Percentiles rank a stretch among this genome's conserved stretches.
phyloP scores from a whole-genome alignment of 2,888 invertebrate genomes.

The Adelognathus sp. region DNA sequence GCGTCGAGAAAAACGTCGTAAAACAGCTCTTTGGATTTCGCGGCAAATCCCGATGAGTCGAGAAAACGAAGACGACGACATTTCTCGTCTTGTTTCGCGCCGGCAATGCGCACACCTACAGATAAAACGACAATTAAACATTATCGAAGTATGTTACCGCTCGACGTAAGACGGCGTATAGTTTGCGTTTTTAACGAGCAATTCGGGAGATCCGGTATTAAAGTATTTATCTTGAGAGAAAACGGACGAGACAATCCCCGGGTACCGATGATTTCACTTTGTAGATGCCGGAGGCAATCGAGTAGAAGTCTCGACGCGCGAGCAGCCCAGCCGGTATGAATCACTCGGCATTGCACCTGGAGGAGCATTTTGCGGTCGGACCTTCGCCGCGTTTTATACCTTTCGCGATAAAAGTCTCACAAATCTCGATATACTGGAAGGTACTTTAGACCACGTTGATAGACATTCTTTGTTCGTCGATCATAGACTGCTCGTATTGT shows the following conservation, averaged over 20 bases:
- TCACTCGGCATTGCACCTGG: conserved; percentile 16
- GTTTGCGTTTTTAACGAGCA: conserved; percentile 6
- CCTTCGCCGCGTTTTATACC: no score
- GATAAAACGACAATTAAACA: conserved; percentile 42
- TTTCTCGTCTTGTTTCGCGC: background rate
- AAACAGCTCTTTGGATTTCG: background rate
- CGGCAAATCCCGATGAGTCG: background rate
- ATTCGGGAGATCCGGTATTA: background rate
- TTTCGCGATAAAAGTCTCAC: no score
- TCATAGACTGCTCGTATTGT: no score
- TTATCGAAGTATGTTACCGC: conserved; percentile 18
- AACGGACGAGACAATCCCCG: conserved; percentile 27
- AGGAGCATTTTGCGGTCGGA: no score
- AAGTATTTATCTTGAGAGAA: conserved; percentile 11
- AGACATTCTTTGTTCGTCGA: no score
- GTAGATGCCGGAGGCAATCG: conserved; percentile 31
- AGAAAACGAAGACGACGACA: conserved; percentile 1
- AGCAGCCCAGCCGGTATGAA: conserved; percentile 45
- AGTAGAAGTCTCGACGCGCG: background rate
- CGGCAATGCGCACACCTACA: background rate
- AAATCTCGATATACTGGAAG: no score
- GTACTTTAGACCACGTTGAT: no score
- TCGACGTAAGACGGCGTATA: background rate
- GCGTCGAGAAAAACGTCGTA: background rate
- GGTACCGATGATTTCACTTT: conserved; percentile 47